phyloP scores from a whole-genome alignment of 2,888 invertebrate genomes.

The Galerucella pusilla region DNA sequence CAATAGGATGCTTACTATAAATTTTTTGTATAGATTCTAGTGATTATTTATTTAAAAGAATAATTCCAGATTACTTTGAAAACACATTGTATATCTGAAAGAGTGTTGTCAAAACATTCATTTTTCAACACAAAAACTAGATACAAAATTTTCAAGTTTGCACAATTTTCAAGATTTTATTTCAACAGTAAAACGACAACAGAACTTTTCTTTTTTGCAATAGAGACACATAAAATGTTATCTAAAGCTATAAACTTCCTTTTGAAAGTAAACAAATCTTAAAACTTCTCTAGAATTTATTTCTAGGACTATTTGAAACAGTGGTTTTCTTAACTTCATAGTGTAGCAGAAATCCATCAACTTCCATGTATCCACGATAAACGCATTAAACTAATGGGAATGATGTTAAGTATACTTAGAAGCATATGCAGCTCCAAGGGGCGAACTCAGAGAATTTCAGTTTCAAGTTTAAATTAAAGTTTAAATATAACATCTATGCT shows the following conservation, averaged over 20 bases:
- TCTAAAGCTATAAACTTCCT: background rate
- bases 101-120: no score
- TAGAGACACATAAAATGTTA: no score
- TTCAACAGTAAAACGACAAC: no score
- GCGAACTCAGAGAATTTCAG: conserved; percentile 9
- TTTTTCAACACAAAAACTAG: no score
- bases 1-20: no score
- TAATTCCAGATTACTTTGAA: no score
- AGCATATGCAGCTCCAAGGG: conserved; percentile 20
- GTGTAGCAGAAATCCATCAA: conserved; percentile 11
- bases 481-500: conserved; percentile 20
- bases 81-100: no score
- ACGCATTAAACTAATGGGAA: conserved; percentile 24
- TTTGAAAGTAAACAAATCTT: conserved; percentile 2
- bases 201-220: no score
- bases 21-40: no score
- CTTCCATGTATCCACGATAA: conserved; percentile 17
- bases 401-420: conserved; percentile 13
- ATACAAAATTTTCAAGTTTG: no score
- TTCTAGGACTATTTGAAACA: background rate
- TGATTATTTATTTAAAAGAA: no score
- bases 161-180: no score
- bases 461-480: background rate
- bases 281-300: background rate
- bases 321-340: conserved; percentile 4